Percentiles rank a stretch among this genome's conserved stretches.
Evolutionary conservation across 2,888 invertebrate genomes (phyloP).

Genomic region (Nymphalis urticae): DNA sequence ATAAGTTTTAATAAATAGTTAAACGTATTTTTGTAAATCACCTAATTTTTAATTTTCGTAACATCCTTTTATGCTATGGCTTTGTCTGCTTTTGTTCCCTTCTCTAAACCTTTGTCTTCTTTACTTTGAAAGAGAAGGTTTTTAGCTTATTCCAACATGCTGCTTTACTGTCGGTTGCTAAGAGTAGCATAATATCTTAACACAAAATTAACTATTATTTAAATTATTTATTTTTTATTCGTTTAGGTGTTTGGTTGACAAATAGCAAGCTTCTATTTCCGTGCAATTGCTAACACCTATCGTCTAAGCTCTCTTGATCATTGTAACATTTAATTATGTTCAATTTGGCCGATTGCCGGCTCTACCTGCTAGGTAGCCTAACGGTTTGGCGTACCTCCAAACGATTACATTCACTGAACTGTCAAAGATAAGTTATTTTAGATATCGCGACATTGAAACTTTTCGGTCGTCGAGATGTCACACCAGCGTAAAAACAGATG

Average conservation of each 20-base stretch:
- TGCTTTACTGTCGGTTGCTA: no score
- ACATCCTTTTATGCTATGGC: no score
- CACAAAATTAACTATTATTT: neutral
- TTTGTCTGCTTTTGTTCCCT: no score
- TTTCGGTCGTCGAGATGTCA: conserved; percentile 44
- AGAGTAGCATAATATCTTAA: no score
- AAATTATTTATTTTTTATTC: neutral
- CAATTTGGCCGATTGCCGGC: conserved; percentile 76
- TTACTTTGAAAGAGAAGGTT: no score
- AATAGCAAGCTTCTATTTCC: conserved; percentile 29
- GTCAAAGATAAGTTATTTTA: conserved; percentile 82
- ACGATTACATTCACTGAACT: conserved; percentile 76
- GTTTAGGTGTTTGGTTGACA: conserved; percentile 7
- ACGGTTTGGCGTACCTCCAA: conserved; percentile 67
- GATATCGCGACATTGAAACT: conserved; percentile 75
- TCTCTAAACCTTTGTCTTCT: no score
- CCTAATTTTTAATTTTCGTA: no score
- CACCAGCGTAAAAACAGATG: conserved; percentile 41
- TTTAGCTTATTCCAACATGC: no score
- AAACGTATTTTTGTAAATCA: no score
- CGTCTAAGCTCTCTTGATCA: conserved; percentile 67
- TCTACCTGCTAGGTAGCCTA: conserved; percentile 76
- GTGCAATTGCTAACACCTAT: conserved; percentile 46
- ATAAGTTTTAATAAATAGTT: no score
- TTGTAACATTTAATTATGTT: conserved; percentile 77